Evolutionary conservation across 1,140 invertebrate species (phyloP).

Genomic region (Drosophila repleta): DNA sequence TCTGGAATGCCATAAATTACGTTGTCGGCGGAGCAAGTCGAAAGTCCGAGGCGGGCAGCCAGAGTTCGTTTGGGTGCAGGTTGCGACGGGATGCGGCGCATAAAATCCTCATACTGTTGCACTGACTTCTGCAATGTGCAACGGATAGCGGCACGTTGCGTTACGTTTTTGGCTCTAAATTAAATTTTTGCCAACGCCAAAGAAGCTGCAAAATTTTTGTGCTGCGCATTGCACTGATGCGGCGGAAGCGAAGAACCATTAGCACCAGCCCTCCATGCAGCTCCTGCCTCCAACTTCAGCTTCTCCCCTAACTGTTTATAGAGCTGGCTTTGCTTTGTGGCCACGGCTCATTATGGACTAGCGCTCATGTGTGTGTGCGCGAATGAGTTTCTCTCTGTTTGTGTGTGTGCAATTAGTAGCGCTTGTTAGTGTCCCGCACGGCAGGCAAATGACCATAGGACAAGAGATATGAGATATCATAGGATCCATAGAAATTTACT

Average conservation of each 20-base stretch:
- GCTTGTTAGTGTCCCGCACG: constrained; percentile 66
- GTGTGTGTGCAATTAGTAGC: constrained; percentile 68
- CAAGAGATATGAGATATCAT: constrained; percentile 75
- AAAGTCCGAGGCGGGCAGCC: constrained; percentile 21
- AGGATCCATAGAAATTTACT: constrained; percentile 71
- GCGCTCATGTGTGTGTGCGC: constrained; percentile 16
- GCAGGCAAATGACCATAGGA: constrained; percentile 63
- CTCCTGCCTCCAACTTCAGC: background rate
- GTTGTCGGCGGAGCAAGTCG: constrained; percentile 63
- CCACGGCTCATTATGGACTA: constrained; percentile 68
- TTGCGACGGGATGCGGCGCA: constrained; percentile 18
- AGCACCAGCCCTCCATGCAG: constrained; percentile 47
- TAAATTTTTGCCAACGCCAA: constrained; percentile 82
- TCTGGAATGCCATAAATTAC: constrained; percentile 81
- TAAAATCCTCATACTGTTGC: background rate
- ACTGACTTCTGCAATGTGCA: constrained; percentile 47
- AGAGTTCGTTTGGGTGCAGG: constrained; percentile 30
- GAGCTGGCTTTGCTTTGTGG: constrained; percentile 73
- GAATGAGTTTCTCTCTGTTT: constrained; percentile 3
- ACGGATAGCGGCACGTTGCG: constrained; percentile 24
- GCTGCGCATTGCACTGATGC: constrained; percentile 79
- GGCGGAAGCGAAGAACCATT: constrained; percentile 78
- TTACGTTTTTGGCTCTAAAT: constrained; percentile 78
- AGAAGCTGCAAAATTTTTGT: constrained; percentile 81
- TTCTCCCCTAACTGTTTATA: constrained; percentile 18